A percentile compares a stretch with the other conserved stretches of the same genome.
phyloP scores from a whole-genome alignment of 1,140 invertebrate genomes.

The Aphelinus certus region DNA sequence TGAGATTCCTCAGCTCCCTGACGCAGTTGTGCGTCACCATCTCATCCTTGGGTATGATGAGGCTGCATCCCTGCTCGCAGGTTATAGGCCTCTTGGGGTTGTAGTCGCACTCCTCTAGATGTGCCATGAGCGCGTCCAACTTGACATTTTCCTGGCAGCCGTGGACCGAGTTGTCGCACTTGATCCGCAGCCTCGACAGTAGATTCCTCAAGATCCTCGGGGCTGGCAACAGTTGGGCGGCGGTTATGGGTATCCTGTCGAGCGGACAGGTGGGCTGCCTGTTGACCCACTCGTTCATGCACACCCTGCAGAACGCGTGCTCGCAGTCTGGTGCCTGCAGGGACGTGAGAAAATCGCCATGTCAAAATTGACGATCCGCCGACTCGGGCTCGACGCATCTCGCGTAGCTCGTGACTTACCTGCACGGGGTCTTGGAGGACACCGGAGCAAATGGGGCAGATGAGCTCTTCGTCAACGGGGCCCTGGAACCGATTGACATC shows the following conservation, averaged over 20 bases:
- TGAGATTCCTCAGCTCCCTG: slow-evolving; percentile 83
- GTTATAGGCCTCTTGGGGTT: slow-evolving; percentile 93
- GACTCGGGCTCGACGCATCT: too few species aligned
- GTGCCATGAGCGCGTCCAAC: slow-evolving; percentile 82
- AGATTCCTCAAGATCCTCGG: slow-evolving; percentile 93
- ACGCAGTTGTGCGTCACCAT: slow-evolving; percentile 94
- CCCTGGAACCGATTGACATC: slow-evolving; percentile 89
- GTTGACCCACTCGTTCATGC: slow-evolving; percentile 94
- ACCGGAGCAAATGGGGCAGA: slow-evolving; percentile 91
- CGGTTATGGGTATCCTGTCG: slow-evolving; percentile 87
- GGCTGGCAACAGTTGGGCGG: slow-evolving; percentile 86
- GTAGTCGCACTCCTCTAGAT: slow-evolving; percentile 91
- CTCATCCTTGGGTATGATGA: slow-evolving; percentile 95
- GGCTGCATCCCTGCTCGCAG: slow-evolving; percentile 92
- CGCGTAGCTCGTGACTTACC: slow-evolving; percentile 65
- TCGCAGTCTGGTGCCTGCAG: slow-evolving; percentile 93
- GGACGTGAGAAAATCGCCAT: background rate
- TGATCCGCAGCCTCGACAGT: slow-evolving; percentile 85
- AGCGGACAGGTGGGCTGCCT: slow-evolving; percentile 93
- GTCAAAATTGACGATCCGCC: background rate
- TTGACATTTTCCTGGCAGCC: slow-evolving; percentile 88
- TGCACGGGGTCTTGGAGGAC: slow-evolving; percentile 91
- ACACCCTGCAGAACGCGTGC: slow-evolving; percentile 93
- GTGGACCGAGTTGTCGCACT: slow-evolving; percentile 88
- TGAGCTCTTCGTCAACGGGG: slow-evolving; percentile 90